Conservation (phyloP, 2,113 vertebrate species). For the Meriones unguiculatus region DNA sequence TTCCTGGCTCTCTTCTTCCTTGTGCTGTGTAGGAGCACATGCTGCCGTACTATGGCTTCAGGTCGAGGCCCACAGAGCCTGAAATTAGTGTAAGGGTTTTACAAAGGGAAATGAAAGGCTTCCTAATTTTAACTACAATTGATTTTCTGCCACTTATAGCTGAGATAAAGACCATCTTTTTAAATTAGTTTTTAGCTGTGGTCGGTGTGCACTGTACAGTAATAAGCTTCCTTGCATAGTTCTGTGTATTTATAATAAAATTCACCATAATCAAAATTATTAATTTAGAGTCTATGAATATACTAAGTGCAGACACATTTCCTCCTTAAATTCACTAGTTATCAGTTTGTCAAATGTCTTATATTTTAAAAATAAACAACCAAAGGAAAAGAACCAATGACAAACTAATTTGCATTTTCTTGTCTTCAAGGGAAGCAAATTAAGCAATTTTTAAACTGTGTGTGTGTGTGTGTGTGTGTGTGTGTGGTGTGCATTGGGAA, state of each 20-base stretch:
- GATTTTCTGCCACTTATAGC: neutral
- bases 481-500: too few relatives aligned
- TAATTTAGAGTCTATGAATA: conserved; percentile 14
- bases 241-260: neutral
- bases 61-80: neutral
- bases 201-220: neutral
- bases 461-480: neutral
- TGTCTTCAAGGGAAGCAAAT: neutral
- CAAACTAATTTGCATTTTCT: neutral
- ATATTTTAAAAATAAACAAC: neutral
- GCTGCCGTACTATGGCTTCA: neutral
- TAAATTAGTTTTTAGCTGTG: conserved; percentile 38
- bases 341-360: conserved; percentile 2
- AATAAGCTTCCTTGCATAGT: neutral
- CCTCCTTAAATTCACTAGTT: neutral
- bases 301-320: neutral
- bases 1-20: neutral
- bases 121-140: neutral
- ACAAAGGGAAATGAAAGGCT: neutral
- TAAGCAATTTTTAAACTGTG: neutral
- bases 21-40: neutral
- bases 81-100: neutral
- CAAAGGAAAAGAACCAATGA: neutral
- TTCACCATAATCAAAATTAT: neutral
- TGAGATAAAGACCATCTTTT: neutral